Evolutionary conservation across 2,797 vertebrate species (phyloP).

Genomic region (Phrynocephalus forsythii): DNA sequence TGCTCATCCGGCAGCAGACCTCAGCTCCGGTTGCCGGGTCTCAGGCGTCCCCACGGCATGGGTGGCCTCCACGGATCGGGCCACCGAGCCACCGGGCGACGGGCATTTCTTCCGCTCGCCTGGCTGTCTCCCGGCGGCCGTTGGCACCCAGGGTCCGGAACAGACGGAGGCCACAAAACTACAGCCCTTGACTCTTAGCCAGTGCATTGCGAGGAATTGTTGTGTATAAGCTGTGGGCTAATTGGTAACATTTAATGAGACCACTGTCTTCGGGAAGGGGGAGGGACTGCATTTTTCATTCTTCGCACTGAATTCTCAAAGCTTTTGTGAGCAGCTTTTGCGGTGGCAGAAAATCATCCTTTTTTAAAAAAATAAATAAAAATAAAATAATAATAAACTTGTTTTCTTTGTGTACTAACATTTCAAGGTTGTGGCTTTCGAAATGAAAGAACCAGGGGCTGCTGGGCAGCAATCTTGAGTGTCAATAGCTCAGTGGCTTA

Average conservation of each 20-base stretch:
- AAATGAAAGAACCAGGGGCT: too few relatives aligned
- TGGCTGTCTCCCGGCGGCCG: not conserved
- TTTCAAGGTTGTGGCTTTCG: not conserved
- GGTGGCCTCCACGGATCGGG: not conserved
- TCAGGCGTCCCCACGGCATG: not conserved
- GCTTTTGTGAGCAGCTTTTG: not conserved
- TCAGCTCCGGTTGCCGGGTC: accelerated
- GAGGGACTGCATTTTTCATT: too few relatives aligned
- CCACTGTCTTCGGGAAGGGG: too few relatives aligned
- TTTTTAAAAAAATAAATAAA: too few relatives aligned
- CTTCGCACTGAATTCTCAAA: not conserved
- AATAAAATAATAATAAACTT: not conserved
- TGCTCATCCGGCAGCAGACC: not conserved
- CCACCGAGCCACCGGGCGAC: not conserved
- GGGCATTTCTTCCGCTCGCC: not conserved
- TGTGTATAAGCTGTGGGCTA: not conserved
- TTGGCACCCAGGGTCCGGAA: not conserved
- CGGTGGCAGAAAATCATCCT: too few relatives aligned
- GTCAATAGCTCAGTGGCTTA: too few relatives aligned
- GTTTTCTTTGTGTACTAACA: too few relatives aligned
- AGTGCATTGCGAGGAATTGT: too few relatives aligned
- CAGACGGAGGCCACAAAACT: conserved; percentile 19
- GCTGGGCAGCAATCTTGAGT: too few relatives aligned
- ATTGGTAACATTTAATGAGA: too few relatives aligned
- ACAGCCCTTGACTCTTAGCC: not conserved